Evolutionary conservation across 92 coral and sea anemone genomes (phyloP).

Genomic region (Pocillopora meandrina): DNA sequence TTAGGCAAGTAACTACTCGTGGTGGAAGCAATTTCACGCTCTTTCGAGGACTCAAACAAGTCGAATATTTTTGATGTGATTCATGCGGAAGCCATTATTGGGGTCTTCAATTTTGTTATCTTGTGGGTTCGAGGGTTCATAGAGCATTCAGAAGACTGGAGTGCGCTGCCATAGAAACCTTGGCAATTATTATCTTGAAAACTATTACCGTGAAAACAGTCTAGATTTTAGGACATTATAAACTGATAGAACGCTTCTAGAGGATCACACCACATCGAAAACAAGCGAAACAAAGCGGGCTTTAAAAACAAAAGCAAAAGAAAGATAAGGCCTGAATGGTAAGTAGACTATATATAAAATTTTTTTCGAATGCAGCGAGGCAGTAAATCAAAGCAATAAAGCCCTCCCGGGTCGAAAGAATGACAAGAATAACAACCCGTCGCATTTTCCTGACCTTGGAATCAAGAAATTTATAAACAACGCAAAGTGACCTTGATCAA

Average conservation of each 20-base stretch:
- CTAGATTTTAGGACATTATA: not conserved
- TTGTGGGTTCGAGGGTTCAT: not conserved
- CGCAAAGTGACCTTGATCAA: not conserved
- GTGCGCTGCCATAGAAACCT: not conserved
- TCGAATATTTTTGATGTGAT: not conserved
- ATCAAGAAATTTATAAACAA: conserved; percentile 6
- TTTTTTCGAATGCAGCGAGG: conserved; percentile 22
- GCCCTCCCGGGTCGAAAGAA: conserved; percentile 33
- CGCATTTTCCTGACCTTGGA: conserved; percentile 3
- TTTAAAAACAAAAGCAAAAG: conserved; percentile 11
- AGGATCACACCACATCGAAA: not conserved
- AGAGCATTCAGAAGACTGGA: not conserved
- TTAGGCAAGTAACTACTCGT: no score
- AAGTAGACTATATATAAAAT: conserved; percentile 36
- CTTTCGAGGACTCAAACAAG: not conserved
- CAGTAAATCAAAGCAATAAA: conserved; percentile 16
- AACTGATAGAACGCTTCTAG: not conserved
- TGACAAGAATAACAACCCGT: conserved; percentile 6
- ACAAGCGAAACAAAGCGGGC: conserved; percentile 17
- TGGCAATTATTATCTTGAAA: not conserved
- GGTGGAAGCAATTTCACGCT: not conserved
- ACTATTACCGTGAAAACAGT: not conserved
- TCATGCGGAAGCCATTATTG: not conserved
- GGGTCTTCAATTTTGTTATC: not conserved
- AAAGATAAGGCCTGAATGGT: conserved; percentile 13